These are phyloP conservation scores for Virgularia gustaviana DNA, from an alignment of 92 coral and sea anemone genomes.

Conservation along the genomic window DNA sequence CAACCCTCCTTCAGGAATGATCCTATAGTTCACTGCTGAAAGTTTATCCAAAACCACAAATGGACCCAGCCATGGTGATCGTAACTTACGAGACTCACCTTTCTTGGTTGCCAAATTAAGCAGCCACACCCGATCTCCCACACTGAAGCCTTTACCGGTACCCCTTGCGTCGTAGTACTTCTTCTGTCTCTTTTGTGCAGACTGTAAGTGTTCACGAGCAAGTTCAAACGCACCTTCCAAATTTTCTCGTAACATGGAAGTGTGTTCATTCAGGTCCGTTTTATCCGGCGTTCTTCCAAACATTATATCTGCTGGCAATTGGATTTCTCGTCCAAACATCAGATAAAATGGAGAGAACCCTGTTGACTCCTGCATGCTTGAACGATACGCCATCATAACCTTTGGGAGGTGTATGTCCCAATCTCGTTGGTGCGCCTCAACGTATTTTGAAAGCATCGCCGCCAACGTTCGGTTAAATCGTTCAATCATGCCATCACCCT, in stretches of 20 bases:
- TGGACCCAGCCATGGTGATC: slow-evolving; percentile 35
- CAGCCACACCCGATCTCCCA: slow-evolving; percentile 40
- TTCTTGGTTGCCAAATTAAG: slow-evolving; percentile 25
- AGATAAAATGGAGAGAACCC: slow-evolving; percentile 8
- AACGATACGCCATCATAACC: slow-evolving; percentile 45
- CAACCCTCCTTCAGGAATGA: slow-evolving; percentile 11
- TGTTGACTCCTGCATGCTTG: slow-evolving; percentile 27
- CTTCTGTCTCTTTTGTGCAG: slow-evolving; percentile 45
- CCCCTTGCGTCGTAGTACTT: slow-evolving; percentile 38
- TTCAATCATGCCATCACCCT: slow-evolving; percentile 43
- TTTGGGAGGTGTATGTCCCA: slow-evolving; percentile 43
- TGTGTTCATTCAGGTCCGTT: not conserved
- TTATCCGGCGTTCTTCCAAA: slow-evolving; percentile 32
- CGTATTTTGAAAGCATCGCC: slow-evolving; percentile 48
- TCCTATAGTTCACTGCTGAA: slow-evolving; percentile 11
- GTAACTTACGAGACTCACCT: slow-evolving; percentile 29
- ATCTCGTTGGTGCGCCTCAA: slow-evolving; percentile 41
- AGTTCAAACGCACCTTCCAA: slow-evolving; percentile 32
- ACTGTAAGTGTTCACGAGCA: slow-evolving; percentile 37
- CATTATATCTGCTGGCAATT: slow-evolving; percentile 19
- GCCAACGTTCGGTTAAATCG: slow-evolving; percentile 36
- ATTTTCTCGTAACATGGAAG: not conserved
- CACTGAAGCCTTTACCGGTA: slow-evolving; percentile 31
- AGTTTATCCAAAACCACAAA: not conserved
- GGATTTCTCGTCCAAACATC: slow-evolving; percentile 3